These are phyloP conservation scores for Felis chaus DNA, from an alignment of 2,113 vertebrate species.

Conservation along the genomic window DNA sequence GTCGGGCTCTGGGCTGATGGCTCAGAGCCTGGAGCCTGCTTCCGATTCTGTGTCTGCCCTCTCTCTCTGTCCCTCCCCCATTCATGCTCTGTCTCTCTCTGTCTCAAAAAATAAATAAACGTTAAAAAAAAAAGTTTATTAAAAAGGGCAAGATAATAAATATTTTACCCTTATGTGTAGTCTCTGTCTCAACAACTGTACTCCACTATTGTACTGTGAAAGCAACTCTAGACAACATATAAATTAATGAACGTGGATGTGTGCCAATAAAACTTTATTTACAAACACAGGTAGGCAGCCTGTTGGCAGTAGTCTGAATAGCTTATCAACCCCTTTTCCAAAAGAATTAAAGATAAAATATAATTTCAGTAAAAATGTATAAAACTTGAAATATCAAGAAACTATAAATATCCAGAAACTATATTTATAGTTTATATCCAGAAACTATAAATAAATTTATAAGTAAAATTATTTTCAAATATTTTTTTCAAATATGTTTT, in stretches of 20 bases:
- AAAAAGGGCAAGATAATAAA: neutral
- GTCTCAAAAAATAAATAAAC: too few relatives aligned
- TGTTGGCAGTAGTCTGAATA: neutral
- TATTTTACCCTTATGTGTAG: neutral
- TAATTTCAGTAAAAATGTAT: neutral
- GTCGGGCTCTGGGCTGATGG: too few relatives aligned
- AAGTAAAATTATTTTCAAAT: neutral
- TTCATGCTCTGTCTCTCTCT: too few relatives aligned
- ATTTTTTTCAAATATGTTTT: neutral
- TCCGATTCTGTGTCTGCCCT: too few relatives aligned
- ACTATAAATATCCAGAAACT: neutral
- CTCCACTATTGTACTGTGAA: neutral
- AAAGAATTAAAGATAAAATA: slow-evolving; percentile 7
- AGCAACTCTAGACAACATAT: neutral
- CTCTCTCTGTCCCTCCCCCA: too few relatives aligned
- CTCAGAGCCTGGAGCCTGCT: too few relatives aligned
- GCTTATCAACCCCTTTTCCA: neutral
- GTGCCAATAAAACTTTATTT: neutral
- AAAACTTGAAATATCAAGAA: neutral
- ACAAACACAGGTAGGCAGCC: neutral
- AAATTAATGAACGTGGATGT: neutral
- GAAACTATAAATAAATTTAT: neutral
- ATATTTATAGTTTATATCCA: too few relatives aligned
- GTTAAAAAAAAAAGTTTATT: too few relatives aligned
- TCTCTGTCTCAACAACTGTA: neutral